These are phyloP conservation scores for Abscondita cerata DNA, from an alignment of 2,888 invertebrate genomes.

Conservation along the genomic window DNA sequence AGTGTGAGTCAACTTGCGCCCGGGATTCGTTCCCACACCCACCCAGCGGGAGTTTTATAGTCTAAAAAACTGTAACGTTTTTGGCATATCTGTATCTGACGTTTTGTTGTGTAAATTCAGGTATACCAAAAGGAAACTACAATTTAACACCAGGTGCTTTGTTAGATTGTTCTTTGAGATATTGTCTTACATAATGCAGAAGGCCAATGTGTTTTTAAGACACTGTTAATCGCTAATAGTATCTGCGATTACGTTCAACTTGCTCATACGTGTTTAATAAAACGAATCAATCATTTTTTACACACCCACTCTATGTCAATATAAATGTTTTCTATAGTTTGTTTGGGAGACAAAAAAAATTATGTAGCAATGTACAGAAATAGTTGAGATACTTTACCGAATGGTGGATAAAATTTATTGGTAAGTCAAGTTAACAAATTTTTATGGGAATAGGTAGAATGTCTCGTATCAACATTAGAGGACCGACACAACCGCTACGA, in stretches of 20 bases:
- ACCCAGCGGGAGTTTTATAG: conserved; percentile 44
- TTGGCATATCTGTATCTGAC: conserved; percentile 33
- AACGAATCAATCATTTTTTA: conserved; percentile 19
- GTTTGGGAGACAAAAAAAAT: too few relatives aligned
- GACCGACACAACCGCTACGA: conserved; percentile 23
- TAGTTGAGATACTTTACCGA: too few relatives aligned
- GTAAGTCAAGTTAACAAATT: conserved; percentile 19
- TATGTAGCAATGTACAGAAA: too few relatives aligned
- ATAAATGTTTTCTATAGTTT: too few relatives aligned
- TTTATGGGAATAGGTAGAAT: conserved; percentile 21
- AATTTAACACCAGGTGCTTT: conserved; percentile 27
- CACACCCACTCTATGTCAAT: background rate
- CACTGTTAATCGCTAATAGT: conserved; percentile 13
- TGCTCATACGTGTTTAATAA: conserved; percentile 11
- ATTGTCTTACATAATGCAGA: conserved; percentile 22
- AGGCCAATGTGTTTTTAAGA: conserved; percentile 17
- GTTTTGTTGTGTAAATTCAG: conserved; percentile 24
- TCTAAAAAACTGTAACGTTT: conserved; percentile 34
- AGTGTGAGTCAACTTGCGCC: conserved; percentile 53
- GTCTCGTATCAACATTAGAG: conserved; percentile 17
- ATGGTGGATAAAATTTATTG: conserved; percentile 13
- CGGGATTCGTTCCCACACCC: conserved; percentile 52
- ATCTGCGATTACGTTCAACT: conserved; percentile 12
- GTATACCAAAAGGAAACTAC: conserved; percentile 17
- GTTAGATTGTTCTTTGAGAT: conserved; percentile 19